Evolutionary conservation across 2,888 invertebrate genomes (phyloP).

Genomic region (Dysmachus trigonus): DNA sequence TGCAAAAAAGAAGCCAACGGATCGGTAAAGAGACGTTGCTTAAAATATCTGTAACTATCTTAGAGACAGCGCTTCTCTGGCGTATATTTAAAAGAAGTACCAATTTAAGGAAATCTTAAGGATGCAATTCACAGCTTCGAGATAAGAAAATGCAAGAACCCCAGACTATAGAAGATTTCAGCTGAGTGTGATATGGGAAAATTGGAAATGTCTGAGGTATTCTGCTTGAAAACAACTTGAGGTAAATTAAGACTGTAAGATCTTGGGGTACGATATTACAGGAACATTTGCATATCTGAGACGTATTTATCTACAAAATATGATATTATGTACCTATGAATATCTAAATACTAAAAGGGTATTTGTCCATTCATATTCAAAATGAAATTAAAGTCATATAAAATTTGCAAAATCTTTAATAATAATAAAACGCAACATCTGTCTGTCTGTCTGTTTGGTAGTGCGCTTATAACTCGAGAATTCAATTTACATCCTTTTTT

Average conservation of each 20-base stretch:
- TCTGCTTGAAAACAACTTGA: not conserved
- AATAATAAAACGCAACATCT: too few species aligned
- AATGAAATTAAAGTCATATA: too few species aligned
- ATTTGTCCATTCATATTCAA: too few species aligned
- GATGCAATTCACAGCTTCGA: not conserved
- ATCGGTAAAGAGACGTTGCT: not conserved
- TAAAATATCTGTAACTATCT: not conserved
- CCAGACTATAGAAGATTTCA: not conserved
- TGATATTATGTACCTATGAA: not conserved
- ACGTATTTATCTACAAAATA: not conserved
- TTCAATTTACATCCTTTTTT: too few species aligned
- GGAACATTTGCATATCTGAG: not conserved
- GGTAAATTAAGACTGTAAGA: not conserved
- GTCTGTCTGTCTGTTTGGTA: too few species aligned
- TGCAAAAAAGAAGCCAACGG: not conserved
- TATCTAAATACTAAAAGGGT: too few species aligned
- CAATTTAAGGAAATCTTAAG: not conserved
- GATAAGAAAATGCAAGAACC: not conserved
- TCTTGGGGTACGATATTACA: not conserved
- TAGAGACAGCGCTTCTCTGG: not conserved
- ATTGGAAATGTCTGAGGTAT: not conserved
- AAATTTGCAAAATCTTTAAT: too few species aligned
- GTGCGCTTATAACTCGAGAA: too few species aligned
- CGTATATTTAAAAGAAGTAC: not conserved
- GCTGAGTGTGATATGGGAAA: not conserved